Conservation (phyloP, 2,888 invertebrate species). For the Volucella bombylans region DNA sequence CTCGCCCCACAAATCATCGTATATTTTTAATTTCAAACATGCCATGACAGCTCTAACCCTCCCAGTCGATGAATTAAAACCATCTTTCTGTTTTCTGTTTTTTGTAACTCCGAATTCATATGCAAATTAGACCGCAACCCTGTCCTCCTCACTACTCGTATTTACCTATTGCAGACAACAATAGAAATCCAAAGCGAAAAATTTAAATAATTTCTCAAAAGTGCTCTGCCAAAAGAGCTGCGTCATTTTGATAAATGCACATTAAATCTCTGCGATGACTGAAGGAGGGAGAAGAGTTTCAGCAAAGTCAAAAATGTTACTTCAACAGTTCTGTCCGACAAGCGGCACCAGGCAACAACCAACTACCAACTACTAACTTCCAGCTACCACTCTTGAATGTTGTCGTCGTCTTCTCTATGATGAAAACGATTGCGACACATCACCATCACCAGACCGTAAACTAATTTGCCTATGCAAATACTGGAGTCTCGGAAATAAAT, state of each 20-base stretch:
- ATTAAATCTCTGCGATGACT: slow-evolving; percentile 69
- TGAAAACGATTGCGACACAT: slow-evolving; percentile 70
- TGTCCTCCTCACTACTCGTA: slow-evolving; percentile 34
- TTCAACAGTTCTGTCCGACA: slow-evolving; percentile 58
- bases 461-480: slow-evolving; percentile 74
- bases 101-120: slow-evolving; percentile 40
- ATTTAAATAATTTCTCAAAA: slow-evolving; percentile 66
- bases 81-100: slow-evolving; percentile 21
- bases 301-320: slow-evolving; percentile 56
- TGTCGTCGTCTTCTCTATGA: slow-evolving; percentile 44
- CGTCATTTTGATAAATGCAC: slow-evolving; percentile 71
- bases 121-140: slow-evolving; percentile 68
- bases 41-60: slow-evolving; percentile 30
- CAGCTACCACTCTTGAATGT: slow-evolving; percentile 51
- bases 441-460: slow-evolving; percentile 73
- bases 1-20: slow-evolving; percentile 53
- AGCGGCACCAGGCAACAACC: slow-evolving; percentile 18
- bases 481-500: slow-evolving; percentile 41
- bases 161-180: slow-evolving; percentile 66
- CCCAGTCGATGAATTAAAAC: slow-evolving; percentile 60
- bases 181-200: slow-evolving; percentile 35
- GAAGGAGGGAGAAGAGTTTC: slow-evolving; percentile 61
- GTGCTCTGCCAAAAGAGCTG: slow-evolving; percentile 42
- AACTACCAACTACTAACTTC: not conserved
- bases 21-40: not conserved